phyloP scores from a whole-genome alignment of 2,888 invertebrate genomes.

The Ormyrus thymus region DNA sequence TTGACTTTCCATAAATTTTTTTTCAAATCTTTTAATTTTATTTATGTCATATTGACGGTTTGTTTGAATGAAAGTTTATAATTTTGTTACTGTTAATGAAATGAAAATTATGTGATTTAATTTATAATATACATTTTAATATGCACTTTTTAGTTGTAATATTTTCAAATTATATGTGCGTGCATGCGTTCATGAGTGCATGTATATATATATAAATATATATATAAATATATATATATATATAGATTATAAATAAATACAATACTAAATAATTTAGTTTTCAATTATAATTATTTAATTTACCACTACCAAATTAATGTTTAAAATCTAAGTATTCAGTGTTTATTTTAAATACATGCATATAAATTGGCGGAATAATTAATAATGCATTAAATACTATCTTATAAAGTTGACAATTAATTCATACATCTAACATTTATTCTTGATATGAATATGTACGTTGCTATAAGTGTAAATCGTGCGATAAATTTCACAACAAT shows the following conservation, averaged over 20 bases:
- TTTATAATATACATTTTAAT: conserved; percentile 37
- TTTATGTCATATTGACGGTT: conserved; percentile 29
- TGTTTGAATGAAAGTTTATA: conserved; percentile 39
- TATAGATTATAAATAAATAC: too few relatives aligned
- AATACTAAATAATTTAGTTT: too few relatives aligned
- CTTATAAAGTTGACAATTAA: too few relatives aligned
- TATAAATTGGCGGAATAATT: too few relatives aligned
- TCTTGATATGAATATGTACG: too few relatives aligned
- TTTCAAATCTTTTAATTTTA: conserved; percentile 28
- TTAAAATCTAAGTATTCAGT: neutral
- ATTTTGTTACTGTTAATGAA: conserved; percentile 45
- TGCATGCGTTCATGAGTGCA: neutral
- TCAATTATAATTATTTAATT: too few relatives aligned
- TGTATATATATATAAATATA: conserved; percentile 17
- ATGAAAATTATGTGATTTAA: conserved; percentile 47
- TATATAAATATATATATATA: neutral
- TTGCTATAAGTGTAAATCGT: too few relatives aligned
- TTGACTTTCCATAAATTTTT: conserved; percentile 13
- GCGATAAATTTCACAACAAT: too few relatives aligned
- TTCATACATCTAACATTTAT: too few relatives aligned
- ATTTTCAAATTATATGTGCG: conserved; percentile 7
- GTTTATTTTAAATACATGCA: neutral
- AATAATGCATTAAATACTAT: too few relatives aligned
- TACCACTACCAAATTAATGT: too few relatives aligned
- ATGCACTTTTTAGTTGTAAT: conserved; percentile 26